phyloP scores from a whole-genome alignment of 37 sponge, comb jelly and placozoan genomes.

The Crambe crambe region DNA sequence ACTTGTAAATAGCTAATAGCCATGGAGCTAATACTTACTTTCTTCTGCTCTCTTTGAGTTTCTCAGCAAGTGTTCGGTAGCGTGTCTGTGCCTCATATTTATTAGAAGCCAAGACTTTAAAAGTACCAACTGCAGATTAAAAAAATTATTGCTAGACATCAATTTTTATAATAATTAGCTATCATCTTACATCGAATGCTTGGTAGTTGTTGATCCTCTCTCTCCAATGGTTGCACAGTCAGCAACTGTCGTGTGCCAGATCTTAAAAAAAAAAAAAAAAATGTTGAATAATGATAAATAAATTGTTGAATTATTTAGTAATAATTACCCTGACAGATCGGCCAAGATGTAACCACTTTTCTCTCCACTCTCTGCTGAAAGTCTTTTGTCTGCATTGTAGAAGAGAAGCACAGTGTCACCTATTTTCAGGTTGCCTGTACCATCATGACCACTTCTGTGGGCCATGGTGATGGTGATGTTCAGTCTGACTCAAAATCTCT shows the following conservation, averaged over 20 bases:
- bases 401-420: slow-evolving; percentile 36
- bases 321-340: slow-evolving; percentile 23
- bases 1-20: too few relatives aligned
- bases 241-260: neutral
- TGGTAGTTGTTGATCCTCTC: neutral
- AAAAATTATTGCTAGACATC: too few relatives aligned
- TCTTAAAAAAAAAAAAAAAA: neutral
- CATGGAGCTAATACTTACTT: neutral
- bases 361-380: neutral
- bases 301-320: neutral
- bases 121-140: neutral
- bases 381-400: slow-evolving; percentile 4
- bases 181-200: neutral
- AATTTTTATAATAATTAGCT: too few relatives aligned
- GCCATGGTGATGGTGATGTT: too few relatives aligned
- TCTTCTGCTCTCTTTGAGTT: neutral
- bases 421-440: slow-evolving; percentile 8
- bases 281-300: neutral
- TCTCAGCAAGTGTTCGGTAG: neutral
- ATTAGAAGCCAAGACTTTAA: neutral
- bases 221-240: neutral
- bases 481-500: too few relatives aligned
- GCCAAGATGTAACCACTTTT: slow-evolving; percentile 29
- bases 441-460: too few relatives aligned
- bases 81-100: neutral